Evolutionary conservation across 2,113 vertebrate genomes (phyloP), one percentile per base, ranked within the genome.

Genomic region (Neodontobutis hainanensis): DNA sequence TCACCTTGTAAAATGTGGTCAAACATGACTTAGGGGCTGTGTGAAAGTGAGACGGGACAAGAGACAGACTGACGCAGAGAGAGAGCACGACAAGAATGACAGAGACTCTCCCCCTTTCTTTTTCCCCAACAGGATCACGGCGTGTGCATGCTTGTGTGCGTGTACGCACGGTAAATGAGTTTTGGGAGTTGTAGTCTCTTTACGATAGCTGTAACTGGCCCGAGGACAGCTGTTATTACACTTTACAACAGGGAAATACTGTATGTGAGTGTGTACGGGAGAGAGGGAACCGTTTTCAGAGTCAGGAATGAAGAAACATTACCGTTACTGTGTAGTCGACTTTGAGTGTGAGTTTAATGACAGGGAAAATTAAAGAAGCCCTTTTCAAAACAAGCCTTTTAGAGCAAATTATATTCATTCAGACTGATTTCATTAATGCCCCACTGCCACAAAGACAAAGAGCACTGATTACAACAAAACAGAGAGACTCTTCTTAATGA

Each of bases 181-280:
- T 88, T 84, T 71, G 87, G 86, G 89, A 90, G 85, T 87, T 81
- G 85, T 80, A 64, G 80, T 73, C 89, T 87, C 87, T 89, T 90
- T 90, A 89, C 69, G 83, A 84, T 76, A 70, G 87, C 86, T 85
- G 86, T 86, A 88, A 88, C 83, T 85, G 82, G 89, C 83, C 87
- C 16, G 73, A 85, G 86, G 86, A 90, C 86, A 84, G 87, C 83
- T 84, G 87, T 88, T 89, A 90, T 89, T 89, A 83, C 78, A 76
- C 82, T 86, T 86, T 80, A 87, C 85, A 86, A 75, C 85, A 81
- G 83, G 84, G 81, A 87, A 83, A 87, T 88, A 80, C 73, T 74
- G 46, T 12, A 46, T 61, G 68, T 55, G 62, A 43, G 77, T 8
- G 70, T 61, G 63, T 4, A 57, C 55, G 60, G n/a, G 57, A 12